Conservation (phyloP, 2,113 vertebrate species). For the Corythornis vintsioides region DNA sequence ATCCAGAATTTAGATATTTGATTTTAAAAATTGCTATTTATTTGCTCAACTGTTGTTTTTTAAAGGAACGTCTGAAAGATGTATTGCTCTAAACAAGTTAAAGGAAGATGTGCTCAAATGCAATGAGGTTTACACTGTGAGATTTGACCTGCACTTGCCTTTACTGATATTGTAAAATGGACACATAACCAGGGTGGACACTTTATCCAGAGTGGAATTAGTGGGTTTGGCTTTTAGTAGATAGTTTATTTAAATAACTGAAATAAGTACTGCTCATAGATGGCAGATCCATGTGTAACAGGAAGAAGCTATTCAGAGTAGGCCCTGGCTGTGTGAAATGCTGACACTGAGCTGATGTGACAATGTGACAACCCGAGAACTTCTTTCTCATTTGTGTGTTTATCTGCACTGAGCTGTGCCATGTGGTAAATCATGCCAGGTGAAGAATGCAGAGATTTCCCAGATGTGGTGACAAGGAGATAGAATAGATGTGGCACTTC, state of each 20-base stretch:
- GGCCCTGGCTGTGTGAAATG: neutral
- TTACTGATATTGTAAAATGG: neutral
- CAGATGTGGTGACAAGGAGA: neutral
- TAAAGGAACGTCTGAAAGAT: neutral
- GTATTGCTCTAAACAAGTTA: neutral
- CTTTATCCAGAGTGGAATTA: neutral
- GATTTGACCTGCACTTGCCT: neutral
- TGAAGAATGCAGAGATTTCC: conserved; percentile 39
- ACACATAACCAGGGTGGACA: neutral
- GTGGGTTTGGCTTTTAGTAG: neutral
- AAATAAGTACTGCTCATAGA: neutral
- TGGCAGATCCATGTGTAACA: neutral
- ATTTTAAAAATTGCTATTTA: neutral
- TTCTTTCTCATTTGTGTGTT: neutral
- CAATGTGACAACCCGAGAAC: conserved; percentile 28
- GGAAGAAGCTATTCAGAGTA: neutral
- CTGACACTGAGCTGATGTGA: conserved; percentile 28
- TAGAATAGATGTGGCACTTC: neutral
- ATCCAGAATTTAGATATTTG: neutral
- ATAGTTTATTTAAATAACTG: neutral
- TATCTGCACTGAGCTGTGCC: neutral
- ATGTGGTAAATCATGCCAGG: neutral
- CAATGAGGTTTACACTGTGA: neutral
- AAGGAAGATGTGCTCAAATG: neutral
- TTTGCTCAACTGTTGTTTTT: neutral